Conservation (phyloP, 2,113 vertebrate species). For the Morone saxatilis region DNA sequence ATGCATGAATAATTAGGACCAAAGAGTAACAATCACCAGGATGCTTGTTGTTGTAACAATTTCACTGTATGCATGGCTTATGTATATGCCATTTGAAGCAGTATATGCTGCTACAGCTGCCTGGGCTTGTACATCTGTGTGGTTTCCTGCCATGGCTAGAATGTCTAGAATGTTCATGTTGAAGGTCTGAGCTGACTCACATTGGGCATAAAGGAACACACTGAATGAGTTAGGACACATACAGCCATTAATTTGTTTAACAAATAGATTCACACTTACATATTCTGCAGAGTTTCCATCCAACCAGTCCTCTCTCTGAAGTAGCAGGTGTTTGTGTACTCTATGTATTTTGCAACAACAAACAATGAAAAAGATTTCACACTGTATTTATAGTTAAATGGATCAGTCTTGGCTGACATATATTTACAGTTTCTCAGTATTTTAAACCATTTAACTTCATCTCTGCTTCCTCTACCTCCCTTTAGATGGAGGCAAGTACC, state of each 20-base stretch:
- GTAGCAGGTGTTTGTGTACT: not conserved
- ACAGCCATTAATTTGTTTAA: conserved; percentile 35
- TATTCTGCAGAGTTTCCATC: conserved; percentile 6
- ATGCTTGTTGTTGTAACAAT: conserved; percentile 5
- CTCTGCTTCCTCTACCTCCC: no score
- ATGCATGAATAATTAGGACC: not conserved
- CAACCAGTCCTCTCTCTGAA: not conserved
- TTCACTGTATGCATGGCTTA: conserved; percentile 4
- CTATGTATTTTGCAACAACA: not conserved
- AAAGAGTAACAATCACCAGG: not conserved
- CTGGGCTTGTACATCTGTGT: conserved; percentile 21
- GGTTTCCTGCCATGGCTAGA: conserved; percentile 26
- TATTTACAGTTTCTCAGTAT: not conserved
- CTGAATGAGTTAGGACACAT: not conserved
- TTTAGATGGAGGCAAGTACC: not conserved
- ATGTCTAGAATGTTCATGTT: conserved; percentile 38
- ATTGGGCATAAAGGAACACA: conserved; percentile 6
- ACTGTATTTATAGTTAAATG: not conserved
- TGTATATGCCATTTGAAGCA: conserved; percentile 14
- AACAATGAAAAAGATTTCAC: not conserved
- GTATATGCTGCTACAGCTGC: conserved; percentile 32
- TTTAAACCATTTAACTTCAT: not conserved
- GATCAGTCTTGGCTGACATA: not conserved
- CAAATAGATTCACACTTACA: conserved; percentile 30
- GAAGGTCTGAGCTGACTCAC: conserved; percentile 22